Conservation (phyloP, 92 coral and sea anemone species). For the Zoanthus gigantus region DNA sequence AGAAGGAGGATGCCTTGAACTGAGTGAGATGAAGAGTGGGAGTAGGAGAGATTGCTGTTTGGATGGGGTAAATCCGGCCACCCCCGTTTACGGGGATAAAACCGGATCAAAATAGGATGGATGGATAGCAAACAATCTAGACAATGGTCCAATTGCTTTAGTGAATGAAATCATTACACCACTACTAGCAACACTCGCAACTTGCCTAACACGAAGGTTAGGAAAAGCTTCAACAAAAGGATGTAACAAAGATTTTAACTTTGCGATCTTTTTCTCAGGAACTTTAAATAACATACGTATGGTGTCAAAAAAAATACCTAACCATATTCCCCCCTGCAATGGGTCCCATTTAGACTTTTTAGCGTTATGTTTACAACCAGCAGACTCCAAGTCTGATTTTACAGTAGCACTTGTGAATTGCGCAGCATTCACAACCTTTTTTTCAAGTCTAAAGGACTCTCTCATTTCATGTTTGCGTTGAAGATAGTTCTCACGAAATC, state of each 20-base stretch:
- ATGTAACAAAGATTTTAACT: not conserved
- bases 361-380: not conserved
- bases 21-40: no score
- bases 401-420: no score
- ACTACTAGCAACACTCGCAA: constrained; percentile 31
- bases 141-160: not conserved
- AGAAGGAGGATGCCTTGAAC: no score
- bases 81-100: no score
- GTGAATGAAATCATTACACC: not conserved
- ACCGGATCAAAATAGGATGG: no score
- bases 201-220: constrained; percentile 61
- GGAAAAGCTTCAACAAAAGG: not conserved
- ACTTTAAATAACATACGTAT: constrained; percentile 44
- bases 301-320: constrained; percentile 46
- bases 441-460: no score
- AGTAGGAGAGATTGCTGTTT: no score
- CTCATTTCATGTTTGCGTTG: no score
- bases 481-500: no score
- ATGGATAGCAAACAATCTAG: not conserved
- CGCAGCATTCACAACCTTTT: no score
- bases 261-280: constrained; percentile 52
- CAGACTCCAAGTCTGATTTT: no score
- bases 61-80: no score
- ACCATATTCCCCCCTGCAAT: constrained; percentile 32
- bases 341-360: constrained; percentile 16